phyloP scores from a whole-genome alignment of 2,113 vertebrate species.

The Xiphias gladius region DNA sequence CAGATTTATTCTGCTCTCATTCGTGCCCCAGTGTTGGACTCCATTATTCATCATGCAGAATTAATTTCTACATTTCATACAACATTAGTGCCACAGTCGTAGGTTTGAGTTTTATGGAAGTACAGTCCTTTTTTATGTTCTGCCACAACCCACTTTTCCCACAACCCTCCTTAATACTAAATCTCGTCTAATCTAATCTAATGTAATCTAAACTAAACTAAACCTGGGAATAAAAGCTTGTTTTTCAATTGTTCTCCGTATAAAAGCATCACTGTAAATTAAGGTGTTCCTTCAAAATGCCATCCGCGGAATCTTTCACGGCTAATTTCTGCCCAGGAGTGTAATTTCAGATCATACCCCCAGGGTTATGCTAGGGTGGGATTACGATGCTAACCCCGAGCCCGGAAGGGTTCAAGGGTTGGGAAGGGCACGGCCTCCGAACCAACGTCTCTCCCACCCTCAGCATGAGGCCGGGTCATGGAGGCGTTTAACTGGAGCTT shows the following conservation, averaged over 20 bases:
- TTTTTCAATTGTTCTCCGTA: neutral
- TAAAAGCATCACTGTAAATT: neutral
- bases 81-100: neutral
- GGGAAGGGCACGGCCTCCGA: conserved; percentile 18
- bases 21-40: neutral
- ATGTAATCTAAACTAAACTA: neutral
- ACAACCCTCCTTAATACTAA: neutral
- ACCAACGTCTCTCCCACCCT: conserved; percentile 22
- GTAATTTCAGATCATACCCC: conserved; percentile 19
- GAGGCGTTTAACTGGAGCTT: conserved; percentile 22
- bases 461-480: neutral
- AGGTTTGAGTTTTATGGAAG: neutral
- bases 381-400: conserved; percentile 22
- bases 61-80: neutral
- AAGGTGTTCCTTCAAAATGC: neutral
- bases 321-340: neutral
- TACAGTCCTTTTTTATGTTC: neutral
- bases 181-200: neutral
- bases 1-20: neutral
- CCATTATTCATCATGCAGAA: neutral
- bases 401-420: conserved; percentile 25
- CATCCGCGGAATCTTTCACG: neutral
- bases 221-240: neutral
- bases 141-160: neutral
- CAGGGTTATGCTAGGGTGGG: conserved; percentile 14